These are phyloP conservation scores for Ariopsis seemanni DNA, from an alignment of 2,113 vertebrate species.

Conservation along the genomic window DNA sequence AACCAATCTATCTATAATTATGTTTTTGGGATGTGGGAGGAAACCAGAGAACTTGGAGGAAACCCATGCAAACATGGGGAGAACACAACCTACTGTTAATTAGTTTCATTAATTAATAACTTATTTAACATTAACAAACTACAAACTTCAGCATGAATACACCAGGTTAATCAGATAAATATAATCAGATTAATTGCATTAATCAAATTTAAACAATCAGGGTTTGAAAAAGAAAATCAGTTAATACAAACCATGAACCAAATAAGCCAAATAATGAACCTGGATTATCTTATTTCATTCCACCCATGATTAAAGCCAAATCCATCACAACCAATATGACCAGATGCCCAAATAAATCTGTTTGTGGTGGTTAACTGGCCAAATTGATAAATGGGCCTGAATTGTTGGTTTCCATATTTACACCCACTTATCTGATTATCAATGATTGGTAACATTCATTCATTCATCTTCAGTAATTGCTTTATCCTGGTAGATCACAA, in stretches of 20 bases:
- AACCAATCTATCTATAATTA: not conserved
- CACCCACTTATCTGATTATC: not conserved
- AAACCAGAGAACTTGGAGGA: not conserved
- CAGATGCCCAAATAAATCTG: not conserved
- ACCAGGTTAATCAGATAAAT: not conserved
- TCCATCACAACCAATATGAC: not conserved
- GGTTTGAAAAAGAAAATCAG: not conserved
- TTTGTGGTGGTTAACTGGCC: not conserved
- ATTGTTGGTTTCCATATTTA: not conserved
- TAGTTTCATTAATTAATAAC: not conserved
- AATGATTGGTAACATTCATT: not conserved
- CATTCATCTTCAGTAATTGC: no score
- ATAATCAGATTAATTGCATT: not conserved
- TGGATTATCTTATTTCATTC: not conserved
- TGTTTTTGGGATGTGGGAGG: not conserved
- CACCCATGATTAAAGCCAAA: not conserved
- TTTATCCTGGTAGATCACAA: no score
- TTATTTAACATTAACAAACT: not conserved
- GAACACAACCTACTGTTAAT: not conserved
- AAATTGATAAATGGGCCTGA: not conserved
- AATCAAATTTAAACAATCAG: not conserved
- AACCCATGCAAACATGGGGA: no score
- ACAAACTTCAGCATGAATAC: not conserved
- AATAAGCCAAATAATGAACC: not conserved
- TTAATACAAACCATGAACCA: not conserved